Evolutionary conservation across 2,113 vertebrate genomes (phyloP).

Genomic region (Saccopteryx bilineata): DNA sequence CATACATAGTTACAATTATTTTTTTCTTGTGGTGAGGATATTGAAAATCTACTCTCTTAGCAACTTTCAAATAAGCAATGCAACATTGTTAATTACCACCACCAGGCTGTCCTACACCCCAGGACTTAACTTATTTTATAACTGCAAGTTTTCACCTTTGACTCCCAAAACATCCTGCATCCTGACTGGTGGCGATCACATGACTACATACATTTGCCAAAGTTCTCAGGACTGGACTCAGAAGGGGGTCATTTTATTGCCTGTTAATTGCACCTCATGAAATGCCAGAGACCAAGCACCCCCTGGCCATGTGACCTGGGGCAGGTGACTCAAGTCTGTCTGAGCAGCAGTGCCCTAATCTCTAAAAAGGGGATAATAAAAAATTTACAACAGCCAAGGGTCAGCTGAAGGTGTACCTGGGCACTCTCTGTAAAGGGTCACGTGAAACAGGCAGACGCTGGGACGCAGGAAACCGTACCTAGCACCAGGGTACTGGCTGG

Average conservation of each 20-base stretch:
- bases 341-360: neutral
- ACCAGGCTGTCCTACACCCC: neutral
- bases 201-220: neutral
- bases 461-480: neutral
- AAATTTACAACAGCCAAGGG: neutral
- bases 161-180: neutral
- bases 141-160: neutral
- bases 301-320: neutral
- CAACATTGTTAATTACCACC: neutral
- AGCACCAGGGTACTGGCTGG: neutral
- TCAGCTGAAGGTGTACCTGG: neutral
- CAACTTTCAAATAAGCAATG: neutral
- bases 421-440: neutral
- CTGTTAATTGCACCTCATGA: accelerated
- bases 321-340: neutral
- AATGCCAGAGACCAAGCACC: too few species aligned
- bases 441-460: neutral
- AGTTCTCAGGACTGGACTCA: neutral
- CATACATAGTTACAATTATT: neutral
- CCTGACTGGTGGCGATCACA: neutral
- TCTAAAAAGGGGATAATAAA: neutral
- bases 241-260: neutral
- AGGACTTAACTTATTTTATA: neutral
- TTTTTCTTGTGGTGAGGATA: neutral
- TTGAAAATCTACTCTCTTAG: neutral